Evolutionary conservation across 2,888 invertebrate species (phyloP), one percentile per base, ranked within the genome.

Genomic region (Cantharis nigra): DNA sequence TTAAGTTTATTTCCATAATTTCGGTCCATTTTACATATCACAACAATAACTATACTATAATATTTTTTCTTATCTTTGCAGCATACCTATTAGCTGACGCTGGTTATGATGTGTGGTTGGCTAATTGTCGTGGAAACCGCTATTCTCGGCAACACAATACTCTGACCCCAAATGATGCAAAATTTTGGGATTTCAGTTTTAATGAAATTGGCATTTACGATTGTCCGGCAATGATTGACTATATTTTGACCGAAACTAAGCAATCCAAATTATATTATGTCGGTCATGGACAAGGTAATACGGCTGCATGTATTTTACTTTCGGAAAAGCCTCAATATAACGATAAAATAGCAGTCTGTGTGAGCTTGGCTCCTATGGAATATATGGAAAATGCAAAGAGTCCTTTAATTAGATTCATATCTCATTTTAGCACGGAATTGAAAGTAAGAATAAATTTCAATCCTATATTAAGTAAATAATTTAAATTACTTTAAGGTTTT

Each of bases 91-190:
- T 67, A 14, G 65, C 65, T 9, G 65, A 67, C 9, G 26, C 20
- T 67, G 65, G 65, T 67, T 67, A 67, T 14, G 65, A 67, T 26
- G 65, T 67, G n/a, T 67, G 65, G 65, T 26, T 67, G n/a, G 65
- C 16, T 1, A 67, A 67, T 23, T 67, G 65, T 18, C 65, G 65
- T 67, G 65, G 65, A 20, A 67, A 67, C 13, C 14, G 9, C 9
- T 67, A 67, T 26, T 67, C 65, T 0, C 13, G 65, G 23, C 20
- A 67, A 9, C 23, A 67, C 65, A 23, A 9, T 18, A 18, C 20
- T 26, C 23, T 67, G 18, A 67, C n/a, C 5, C 5, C 65, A 20
- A 13, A 67, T 23, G 23, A 67, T 67, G 0, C 16, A 13, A 67
- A 23, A 13, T 67, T 67, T 67, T 67, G 65, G 65, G 65, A 26